Base-by-base conservation (phyloP, 2,888 invertebrate species). In the Eupithecia subumbrata region DNA sequence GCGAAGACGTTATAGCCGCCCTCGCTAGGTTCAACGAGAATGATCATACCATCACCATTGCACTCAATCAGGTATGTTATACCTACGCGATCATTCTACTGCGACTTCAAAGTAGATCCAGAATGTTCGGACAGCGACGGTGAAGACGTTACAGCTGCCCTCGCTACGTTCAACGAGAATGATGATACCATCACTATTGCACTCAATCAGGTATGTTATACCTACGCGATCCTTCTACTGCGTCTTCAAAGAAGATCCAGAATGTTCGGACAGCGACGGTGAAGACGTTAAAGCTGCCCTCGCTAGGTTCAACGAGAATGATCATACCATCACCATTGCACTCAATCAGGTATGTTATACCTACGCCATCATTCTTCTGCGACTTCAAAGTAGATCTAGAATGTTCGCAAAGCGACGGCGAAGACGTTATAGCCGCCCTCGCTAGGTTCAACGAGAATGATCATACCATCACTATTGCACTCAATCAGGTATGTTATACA, bases 41-140 rank as follows among this genome's bases (percentile, higher is more conserved):
- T 18, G 92, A 94, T 75, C 72, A 75, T 2, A 85, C 92, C 2
- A 83, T 91, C 45, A 80, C 88, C 67, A 92, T 94, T 70, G 80
- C 86, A 0, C 88, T 94, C 2, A 92, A 91, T 77, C 82, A 87
- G 84, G 94, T 93, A 76, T 79, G 81, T 79, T 69, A 34, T n/a
- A 14, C 43, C 12, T 12, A 1, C 43, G 43, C 43, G n/a, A n/a
- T n/a, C n/a, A n/a, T n/a, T n/a, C 34, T 2, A 5, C 34, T 34
- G 34, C 2, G 34, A 94, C 82, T 88, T 88, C 83, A 89, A 90
- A 73, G 81, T 90, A 30, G 92, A 92, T 68, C 72, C 86, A 1
- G 92, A 92, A 18, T 88, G 90, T 82, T 93, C 92, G 0, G 94
- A 94, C 84, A 93, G 94, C 74, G 95, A 95, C 40, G 93, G 91